Evolutionary conservation across 2,888 invertebrate genomes (phyloP), one percentile per base, ranked within the genome.

Genomic region (Xiphydria camelus): DNA sequence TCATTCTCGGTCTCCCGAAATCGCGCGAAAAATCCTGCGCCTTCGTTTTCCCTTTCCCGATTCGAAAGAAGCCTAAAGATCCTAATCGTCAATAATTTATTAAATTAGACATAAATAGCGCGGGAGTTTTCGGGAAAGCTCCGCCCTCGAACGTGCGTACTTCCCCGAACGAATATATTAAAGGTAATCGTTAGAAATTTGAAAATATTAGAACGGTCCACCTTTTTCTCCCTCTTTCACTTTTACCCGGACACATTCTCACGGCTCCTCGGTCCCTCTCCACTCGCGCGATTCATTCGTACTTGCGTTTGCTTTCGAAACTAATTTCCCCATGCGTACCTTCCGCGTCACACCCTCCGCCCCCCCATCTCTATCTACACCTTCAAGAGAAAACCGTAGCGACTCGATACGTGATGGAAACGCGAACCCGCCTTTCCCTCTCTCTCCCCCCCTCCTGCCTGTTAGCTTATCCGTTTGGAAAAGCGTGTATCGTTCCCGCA

Each of bases 141-240:
- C n/a, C 34, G 34, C 38, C 32, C 44, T 7, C 15, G 6, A 22
- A 17, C 34, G 21, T 21, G 29, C 35, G 15, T 32, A 26, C 40
- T 17, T 19, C n/a, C 65, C 62, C 66, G 66, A 64, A 31, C 33
- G 18, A 33, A 48, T 53, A 47, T 53, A 48, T 51, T 49, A 49
- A 45, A 45, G 45, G 45, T 42, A 48, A 51, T 48, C 48, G 51
- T 51, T 48, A 45, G 37, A 51, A 45, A 36, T 49, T 51, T 40
- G 51, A 51, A 47, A 47, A 51, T 45, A 45, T 26, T 26, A 26
- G 26, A 26, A 26, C 26, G 26, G 10, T 26, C 4, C 12, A 26
- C 40, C 12, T 15, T 18, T 21, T 38, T 41, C 33, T 34, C 23
- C 29, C 9, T 37, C 42, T 39, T 47, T 45, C 39, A 33, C 20